Evolutionary conservation across 2,113 vertebrate species (phyloP).

Genomic region (Capricornis sumatraensis): DNA sequence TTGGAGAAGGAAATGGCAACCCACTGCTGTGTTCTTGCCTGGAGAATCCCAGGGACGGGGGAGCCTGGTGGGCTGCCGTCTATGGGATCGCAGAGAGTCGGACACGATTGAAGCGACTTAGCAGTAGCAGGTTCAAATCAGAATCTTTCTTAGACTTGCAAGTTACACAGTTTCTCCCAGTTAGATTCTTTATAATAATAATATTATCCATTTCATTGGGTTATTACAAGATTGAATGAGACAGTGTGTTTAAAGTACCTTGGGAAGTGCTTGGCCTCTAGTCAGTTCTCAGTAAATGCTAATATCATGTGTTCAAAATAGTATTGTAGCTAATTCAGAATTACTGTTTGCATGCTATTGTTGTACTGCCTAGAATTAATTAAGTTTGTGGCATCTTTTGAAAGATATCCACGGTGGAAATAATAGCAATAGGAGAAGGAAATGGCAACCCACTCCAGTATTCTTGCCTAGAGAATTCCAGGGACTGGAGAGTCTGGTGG

Average conservation of each 20-base stretch:
- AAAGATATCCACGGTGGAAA: background rate
- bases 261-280: background rate
- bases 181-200: constrained; percentile 7
- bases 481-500: too few relatives aligned
- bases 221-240: background rate
- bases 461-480: too few relatives aligned
- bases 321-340: background rate
- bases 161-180: background rate
- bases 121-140: background rate
- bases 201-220: background rate
- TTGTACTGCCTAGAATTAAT: background rate
- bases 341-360: background rate
- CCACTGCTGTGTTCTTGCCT: too few relatives aligned
- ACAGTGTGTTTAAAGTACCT: background rate
- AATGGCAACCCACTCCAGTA: too few relatives aligned
- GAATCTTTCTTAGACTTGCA: background rate
- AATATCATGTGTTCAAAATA: background rate
- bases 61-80: too few relatives aligned
- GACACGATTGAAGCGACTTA: too few relatives aligned
- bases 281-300: background rate
- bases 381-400: background rate
- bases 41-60: too few relatives aligned
- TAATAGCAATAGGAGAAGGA: background rate
- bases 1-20: too few relatives aligned
- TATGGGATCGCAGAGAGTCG: too few relatives aligned